phyloP scores from a whole-genome alignment of 2,888 invertebrate species.

The Piscicola geometra region DNA sequence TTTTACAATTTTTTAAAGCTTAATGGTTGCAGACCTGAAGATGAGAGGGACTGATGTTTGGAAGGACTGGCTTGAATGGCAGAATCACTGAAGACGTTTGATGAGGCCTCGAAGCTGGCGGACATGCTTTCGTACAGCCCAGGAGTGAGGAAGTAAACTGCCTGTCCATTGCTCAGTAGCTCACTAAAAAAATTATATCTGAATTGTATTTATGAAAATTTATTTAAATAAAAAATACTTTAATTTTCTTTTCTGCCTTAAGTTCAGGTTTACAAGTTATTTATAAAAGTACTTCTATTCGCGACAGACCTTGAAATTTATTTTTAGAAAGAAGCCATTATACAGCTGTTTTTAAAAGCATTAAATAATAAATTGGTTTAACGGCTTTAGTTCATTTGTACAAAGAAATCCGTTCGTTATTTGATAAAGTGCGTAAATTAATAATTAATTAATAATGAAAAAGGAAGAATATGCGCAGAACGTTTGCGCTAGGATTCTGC shows the following conservation, averaged over 20 bases:
- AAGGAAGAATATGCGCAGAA: not conserved
- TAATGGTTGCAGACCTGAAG: not conserved
- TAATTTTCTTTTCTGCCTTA: no score
- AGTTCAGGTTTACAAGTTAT: no score
- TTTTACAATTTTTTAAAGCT: no score
- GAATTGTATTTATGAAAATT: no score
- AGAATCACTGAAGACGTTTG: not conserved
- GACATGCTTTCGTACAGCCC: conserved; percentile 3
- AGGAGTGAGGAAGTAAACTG: not conserved
- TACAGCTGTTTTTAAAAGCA: no score
- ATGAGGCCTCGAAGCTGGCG: not conserved
- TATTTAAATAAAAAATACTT: no score
- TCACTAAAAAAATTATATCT: not conserved
- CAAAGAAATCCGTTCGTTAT: not conserved
- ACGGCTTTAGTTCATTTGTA: no score
- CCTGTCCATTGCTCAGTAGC: not conserved
- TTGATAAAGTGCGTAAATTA: not conserved
- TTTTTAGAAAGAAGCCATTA: no score
- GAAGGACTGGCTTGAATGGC: not conserved
- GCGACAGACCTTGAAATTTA: no score
- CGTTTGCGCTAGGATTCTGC: conserved; percentile 17
- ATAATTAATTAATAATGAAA: not conserved
- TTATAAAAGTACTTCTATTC: no score
- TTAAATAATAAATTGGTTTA: no score
- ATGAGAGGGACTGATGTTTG: not conserved